Conservation (phyloP, 2,113 vertebrate species). For the Tetrao urogallus region DNA sequence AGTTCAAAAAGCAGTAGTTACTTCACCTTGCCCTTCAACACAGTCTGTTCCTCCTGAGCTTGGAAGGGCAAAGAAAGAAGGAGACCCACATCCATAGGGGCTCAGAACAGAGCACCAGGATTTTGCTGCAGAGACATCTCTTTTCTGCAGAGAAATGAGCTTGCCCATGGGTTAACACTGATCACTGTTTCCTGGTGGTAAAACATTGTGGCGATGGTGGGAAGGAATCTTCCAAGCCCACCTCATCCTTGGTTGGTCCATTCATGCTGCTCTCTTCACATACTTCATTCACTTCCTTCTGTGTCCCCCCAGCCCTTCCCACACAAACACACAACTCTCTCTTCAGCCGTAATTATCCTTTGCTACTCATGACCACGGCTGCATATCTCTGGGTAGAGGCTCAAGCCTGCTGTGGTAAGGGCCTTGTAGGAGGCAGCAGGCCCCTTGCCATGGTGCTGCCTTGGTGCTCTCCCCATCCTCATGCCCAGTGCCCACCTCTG, state of each 20-base stretch:
- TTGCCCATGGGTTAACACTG: not conserved
- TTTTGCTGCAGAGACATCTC: fast-evolving
- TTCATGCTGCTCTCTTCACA: not conserved
- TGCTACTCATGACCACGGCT: not conserved
- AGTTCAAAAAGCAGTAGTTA: not conserved
- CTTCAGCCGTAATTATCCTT: not conserved
- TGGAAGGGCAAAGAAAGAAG: not conserved
- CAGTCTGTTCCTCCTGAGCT: not conserved
- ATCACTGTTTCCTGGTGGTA: not conserved
- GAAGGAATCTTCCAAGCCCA: conserved; percentile 12
- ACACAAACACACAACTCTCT: not conserved
- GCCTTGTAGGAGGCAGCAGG: not conserved
- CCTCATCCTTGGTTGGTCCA: conserved; percentile 5
- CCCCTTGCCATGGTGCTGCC: too few relatives aligned
- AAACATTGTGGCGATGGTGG: not conserved
- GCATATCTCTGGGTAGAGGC: not conserved
- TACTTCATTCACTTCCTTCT: not conserved
- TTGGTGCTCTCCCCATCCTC: not conserved
- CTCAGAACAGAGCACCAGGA: not conserved
- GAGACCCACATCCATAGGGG: not conserved
- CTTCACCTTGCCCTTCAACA: not conserved
- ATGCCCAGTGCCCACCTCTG: not conserved
- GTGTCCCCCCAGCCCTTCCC: not conserved
- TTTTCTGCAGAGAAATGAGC: not conserved
- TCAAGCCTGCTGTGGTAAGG: fast-evolving